Percentiles rank a stretch among this genome's conserved stretches.
Evolutionary conservation across 2,113 vertebrate species (phyloP).

Genomic region (Crotalus tigris): DNA sequence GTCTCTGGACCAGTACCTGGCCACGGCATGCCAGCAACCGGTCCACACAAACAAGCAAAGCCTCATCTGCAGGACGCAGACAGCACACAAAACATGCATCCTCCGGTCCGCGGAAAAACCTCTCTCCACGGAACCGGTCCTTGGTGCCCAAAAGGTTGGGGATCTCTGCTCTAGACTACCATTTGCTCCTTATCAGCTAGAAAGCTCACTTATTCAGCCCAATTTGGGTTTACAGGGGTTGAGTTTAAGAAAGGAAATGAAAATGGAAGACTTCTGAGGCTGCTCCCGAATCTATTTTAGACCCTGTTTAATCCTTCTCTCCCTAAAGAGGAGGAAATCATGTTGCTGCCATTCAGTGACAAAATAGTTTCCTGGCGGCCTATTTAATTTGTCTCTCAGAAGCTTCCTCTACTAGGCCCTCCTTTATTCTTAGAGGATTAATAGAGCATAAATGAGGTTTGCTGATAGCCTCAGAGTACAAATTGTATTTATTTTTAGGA

Average conservation of each 20-base stretch:
- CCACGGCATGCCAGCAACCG: too few relatives aligned
- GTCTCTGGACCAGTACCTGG: too few relatives aligned
- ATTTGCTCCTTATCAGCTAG: not conserved
- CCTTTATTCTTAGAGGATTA: not conserved
- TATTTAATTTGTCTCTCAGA: not conserved
- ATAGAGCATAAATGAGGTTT: not conserved
- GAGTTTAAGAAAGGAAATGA: not conserved
- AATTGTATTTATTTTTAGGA: not conserved
- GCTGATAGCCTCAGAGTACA: not conserved
- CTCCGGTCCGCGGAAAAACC: too few relatives aligned
- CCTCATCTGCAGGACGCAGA: too few relatives aligned
- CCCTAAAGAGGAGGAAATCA: not conserved
- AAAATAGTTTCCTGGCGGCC: not conserved
- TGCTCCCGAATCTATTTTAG: not conserved
- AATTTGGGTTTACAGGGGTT: not conserved
- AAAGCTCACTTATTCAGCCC: not conserved
- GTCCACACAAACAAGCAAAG: too few relatives aligned
- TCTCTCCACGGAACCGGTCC: too few relatives aligned
- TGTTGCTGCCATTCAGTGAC: not conserved
- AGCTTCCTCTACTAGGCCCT: not conserved
- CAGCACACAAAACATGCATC: too few relatives aligned
- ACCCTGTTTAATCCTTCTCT: not conserved
- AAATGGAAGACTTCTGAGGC: not conserved
- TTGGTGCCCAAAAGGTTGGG: too few relatives aligned
- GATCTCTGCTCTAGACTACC: not conserved